Conservation (phyloP, 2,797 vertebrate genomes). For the Steatocranus sp. region DNA sequence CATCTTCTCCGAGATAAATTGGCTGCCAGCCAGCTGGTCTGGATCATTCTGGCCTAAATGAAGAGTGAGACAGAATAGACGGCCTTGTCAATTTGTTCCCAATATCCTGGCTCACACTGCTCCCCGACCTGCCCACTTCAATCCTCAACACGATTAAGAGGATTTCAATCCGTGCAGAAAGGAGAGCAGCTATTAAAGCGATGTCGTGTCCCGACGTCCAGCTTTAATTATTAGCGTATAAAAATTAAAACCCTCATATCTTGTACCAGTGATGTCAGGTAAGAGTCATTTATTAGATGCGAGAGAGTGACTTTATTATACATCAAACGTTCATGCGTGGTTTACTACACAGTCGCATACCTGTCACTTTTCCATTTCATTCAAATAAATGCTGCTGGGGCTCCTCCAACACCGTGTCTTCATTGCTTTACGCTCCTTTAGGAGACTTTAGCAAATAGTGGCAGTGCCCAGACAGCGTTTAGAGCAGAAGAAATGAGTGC, state of each 20-base stretch:
- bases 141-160: conserved; percentile 65
- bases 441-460: conserved; percentile 59
- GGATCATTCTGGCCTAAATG: conserved; percentile 71
- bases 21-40: conserved; percentile 70
- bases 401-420: conserved; percentile 41
- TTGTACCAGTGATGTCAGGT: conserved; percentile 11
- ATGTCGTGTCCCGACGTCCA: conserved; percentile 32
- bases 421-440: conserved; percentile 62
- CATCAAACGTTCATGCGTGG: conserved; percentile 29
- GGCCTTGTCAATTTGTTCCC: conserved; percentile 77
- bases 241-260: conserved; percentile 51
- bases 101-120: conserved; percentile 62
- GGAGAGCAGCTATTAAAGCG: conserved; percentile 44
- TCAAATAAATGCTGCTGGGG: conserved; percentile 62
- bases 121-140: conserved; percentile 61
- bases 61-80: conserved; percentile 72
- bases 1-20: conserved; percentile 74
- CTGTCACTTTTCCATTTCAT: conserved; percentile 67
- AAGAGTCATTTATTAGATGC: conserved; percentile 22
- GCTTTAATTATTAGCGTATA: conserved; percentile 44
- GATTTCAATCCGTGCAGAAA: conserved; percentile 58
- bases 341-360: conserved; percentile 54
- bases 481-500: conserved; percentile 44
- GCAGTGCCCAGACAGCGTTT: conserved; percentile 37
- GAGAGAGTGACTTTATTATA: conserved; percentile 36